A percentile compares a stretch with the other conserved stretches of the same genome.
Conservation (phyloP, 2,888 invertebrate species). For the Stenotaenia linearis region DNA sequence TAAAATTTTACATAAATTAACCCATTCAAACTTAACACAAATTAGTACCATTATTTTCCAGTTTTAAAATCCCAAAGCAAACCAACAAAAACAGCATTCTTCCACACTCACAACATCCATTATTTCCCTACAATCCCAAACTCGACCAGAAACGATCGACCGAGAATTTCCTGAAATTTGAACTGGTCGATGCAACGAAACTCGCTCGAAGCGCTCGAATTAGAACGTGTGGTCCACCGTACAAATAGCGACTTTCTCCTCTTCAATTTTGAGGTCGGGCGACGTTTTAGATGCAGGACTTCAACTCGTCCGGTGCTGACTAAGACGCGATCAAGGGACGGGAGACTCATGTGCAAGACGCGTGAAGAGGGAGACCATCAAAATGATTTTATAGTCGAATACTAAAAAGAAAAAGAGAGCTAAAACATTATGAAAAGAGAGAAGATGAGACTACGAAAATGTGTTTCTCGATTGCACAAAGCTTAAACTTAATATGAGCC, state of each 20-base stretch:
- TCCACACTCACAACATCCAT: neutral
- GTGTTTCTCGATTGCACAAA: constrained; percentile 1
- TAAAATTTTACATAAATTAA: too few species aligned
- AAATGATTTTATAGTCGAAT: constrained; percentile 11
- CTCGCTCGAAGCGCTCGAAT: neutral
- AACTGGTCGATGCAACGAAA: neutral
- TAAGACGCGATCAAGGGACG: neutral
- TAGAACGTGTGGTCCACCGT: neutral
- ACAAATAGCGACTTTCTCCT: neutral
- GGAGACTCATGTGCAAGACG: neutral
- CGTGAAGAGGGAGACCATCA: neutral
- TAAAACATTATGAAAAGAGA: constrained; percentile 9
- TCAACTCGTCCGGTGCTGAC: neutral
- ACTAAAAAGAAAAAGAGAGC: neutral
- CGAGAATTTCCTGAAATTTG: neutral
- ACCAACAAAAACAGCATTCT: too few species aligned
- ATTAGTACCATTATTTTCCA: too few species aligned
- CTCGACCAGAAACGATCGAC: neutral
- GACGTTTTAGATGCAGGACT: neutral
- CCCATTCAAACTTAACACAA: too few species aligned
- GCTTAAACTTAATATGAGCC: neutral
- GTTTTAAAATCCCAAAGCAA: too few species aligned
- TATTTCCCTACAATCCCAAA: neutral
- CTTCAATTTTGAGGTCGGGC: neutral
- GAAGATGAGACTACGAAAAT: neutral